These are phyloP conservation scores for Agrilus cyanescens DNA, from an alignment of 2,888 invertebrate species.

Conservation along the genomic window DNA sequence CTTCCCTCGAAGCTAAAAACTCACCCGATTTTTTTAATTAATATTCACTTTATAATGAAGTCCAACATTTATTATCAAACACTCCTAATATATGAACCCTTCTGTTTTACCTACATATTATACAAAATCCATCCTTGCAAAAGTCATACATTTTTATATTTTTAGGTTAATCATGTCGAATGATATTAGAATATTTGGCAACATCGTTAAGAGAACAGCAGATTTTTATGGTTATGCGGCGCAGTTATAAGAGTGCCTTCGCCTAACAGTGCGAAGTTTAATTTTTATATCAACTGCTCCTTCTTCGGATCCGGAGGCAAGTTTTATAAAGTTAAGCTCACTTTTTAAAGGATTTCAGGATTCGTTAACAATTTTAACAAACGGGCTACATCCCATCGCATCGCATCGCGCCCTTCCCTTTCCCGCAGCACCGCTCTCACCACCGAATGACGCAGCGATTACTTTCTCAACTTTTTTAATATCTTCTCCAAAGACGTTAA, in stretches of 20 bases:
- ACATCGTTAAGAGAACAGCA: slow-evolving; percentile 15
- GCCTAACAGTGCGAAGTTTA: slow-evolving; percentile 31
- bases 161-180: too few species aligned
- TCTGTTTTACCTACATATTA: too few species aligned
- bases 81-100: too few species aligned
- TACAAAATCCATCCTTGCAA: not conserved
- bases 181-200: not conserved
- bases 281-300: slow-evolving; percentile 32
- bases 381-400: slow-evolving; percentile 28
- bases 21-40: too few species aligned
- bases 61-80: too few species aligned
- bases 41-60: too few species aligned
- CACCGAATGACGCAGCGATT: slow-evolving; percentile 25
- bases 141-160: slow-evolving; percentile 2
- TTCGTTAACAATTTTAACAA: slow-evolving; percentile 38
- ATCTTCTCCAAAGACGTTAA: slow-evolving; percentile 30
- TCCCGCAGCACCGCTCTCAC: slow-evolving; percentile 14
- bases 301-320: slow-evolving; percentile 27
- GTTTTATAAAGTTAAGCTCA: slow-evolving; percentile 31
- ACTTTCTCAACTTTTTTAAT: slow-evolving; percentile 35
- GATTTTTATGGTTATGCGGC: slow-evolving; percentile 34
- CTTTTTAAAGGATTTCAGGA: slow-evolving; percentile 36
- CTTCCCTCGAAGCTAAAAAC: too few species aligned
- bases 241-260: slow-evolving; percentile 30
- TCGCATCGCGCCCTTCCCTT: slow-evolving; percentile 22